These are phyloP conservation scores for Heterodera schachtii DNA, from an alignment of 1,140 invertebrate species.

Conservation along the genomic window DNA sequence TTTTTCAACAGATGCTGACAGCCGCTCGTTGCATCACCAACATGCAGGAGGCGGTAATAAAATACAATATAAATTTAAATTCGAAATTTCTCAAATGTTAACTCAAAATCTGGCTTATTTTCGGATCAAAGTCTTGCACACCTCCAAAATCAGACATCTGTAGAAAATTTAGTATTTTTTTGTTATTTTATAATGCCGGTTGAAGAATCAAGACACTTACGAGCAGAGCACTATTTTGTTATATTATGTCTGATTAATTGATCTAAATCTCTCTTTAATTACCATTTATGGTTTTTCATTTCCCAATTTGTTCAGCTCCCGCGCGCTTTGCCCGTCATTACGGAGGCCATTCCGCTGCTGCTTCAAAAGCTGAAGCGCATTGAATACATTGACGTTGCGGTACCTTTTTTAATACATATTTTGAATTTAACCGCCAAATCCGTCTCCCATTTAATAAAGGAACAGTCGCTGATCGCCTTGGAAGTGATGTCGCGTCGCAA, in stretches of 20 bases:
- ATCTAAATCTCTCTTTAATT: background rate
- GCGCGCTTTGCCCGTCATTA: slow-evolving; percentile 89
- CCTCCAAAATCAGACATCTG: too few relatives aligned
- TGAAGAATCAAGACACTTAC: too few relatives aligned
- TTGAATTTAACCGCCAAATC: too few relatives aligned
- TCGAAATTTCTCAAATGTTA: too few relatives aligned
- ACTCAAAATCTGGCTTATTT: too few relatives aligned
- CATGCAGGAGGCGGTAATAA: slow-evolving; percentile 86
- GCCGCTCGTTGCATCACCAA: slow-evolving; percentile 95
- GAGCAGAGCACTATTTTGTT: too few relatives aligned
- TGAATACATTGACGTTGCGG: slow-evolving; percentile 61
- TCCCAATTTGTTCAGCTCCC: slow-evolving; percentile 71
- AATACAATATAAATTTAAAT: too few relatives aligned
- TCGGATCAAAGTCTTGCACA: too few relatives aligned
- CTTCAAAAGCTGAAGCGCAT: slow-evolving; percentile 67
- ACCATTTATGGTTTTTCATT: background rate
- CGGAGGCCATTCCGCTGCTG: slow-evolving; percentile 88
- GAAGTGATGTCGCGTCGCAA: slow-evolving; percentile 64
- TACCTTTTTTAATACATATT: background rate
- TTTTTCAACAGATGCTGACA: slow-evolving; percentile 84
- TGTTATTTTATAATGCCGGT: too few relatives aligned
- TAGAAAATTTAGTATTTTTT: too few relatives aligned
- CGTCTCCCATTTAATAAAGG: background rate
- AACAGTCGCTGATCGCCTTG: slow-evolving; percentile 57
- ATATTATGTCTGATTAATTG: too few relatives aligned